These are phyloP conservation scores for Aproaerema taeniolella DNA, from an alignment of 2,888 invertebrate species.

Conservation along the genomic window DNA sequence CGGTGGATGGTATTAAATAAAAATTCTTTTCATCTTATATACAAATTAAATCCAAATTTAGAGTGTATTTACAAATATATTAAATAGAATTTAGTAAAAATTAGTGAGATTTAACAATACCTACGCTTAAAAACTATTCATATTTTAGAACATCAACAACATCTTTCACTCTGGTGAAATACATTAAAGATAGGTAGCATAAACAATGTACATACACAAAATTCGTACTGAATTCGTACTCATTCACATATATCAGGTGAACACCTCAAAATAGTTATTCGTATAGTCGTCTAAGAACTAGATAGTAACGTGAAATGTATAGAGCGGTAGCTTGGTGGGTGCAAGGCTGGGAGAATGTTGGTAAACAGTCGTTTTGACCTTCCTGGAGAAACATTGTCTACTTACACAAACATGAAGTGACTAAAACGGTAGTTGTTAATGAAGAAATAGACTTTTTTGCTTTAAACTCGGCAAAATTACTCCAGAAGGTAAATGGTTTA, in stretches of 20 bases:
- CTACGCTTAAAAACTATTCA: constrained; percentile 60
- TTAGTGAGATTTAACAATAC: constrained; percentile 77
- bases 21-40: constrained; percentile 72
- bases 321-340: constrained; percentile 14
- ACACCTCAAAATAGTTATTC: constrained; percentile 42
- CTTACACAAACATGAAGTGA: too few species aligned
- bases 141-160: constrained; percentile 74
- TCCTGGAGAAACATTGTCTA: too few species aligned
- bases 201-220: constrained; percentile 54
- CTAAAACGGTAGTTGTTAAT: too few species aligned
- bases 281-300: constrained; percentile 34
- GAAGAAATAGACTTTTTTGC: too few species aligned
- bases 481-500: too few species aligned
- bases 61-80: constrained; percentile 79
- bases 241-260: constrained; percentile 45
- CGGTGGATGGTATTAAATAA: constrained; percentile 74
- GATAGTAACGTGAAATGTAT: constrained; percentile 33
- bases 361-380: too few species aligned
- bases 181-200: constrained; percentile 56
- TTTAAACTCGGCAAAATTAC: too few species aligned
- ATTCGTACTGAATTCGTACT: constrained; percentile 55
- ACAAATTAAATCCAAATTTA: constrained; percentile 76
- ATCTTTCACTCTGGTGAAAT: constrained; percentile 69
- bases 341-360: constrained; percentile 10
- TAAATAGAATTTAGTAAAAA: constrained; percentile 78